Conservation (phyloP, 1,140 invertebrate genomes). For the Asbolus verrucosus region DNA sequence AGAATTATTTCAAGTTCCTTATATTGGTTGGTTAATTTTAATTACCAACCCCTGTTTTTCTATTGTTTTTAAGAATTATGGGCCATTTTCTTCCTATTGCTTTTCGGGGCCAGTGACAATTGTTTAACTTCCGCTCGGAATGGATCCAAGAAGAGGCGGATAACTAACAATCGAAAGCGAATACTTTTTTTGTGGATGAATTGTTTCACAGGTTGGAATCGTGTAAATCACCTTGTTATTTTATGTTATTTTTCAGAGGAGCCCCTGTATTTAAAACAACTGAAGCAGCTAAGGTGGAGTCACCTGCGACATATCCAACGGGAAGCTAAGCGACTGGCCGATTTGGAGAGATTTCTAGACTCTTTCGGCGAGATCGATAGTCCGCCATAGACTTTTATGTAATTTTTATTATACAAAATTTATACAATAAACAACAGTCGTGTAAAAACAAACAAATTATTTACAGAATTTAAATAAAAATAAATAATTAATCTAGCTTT, state of each 20-base stretch:
- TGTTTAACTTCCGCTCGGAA: no score
- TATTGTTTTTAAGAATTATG: no score
- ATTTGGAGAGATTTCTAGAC: conserved; percentile 65
- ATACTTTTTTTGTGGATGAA: no score
- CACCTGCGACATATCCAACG: conserved; percentile 66
- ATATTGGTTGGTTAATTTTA: no score
- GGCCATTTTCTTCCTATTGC: no score
- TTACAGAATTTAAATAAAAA: conserved; percentile 44
- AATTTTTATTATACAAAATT: conserved; percentile 39
- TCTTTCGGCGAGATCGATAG: conserved; percentile 58
- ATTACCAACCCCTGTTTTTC: no score
- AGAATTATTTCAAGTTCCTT: no score
- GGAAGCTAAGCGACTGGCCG: conserved; percentile 63
- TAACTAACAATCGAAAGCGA: no score
- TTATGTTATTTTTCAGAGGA: conserved; percentile 24
- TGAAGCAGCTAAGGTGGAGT: conserved; percentile 64
- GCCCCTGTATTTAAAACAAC: conserved; percentile 57
- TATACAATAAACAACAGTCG: conserved; percentile 36
- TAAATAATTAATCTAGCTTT: conserved; percentile 34
- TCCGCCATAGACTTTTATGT: conserved; percentile 8
- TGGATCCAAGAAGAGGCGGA: no score
- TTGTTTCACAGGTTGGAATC: no score
- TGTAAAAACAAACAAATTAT: conserved; percentile 43
- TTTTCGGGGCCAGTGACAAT: no score
- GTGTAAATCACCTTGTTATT: no score